Base-by-base conservation (phyloP, 1,140 invertebrate species). In the Sitophilus oryzae region DNA sequence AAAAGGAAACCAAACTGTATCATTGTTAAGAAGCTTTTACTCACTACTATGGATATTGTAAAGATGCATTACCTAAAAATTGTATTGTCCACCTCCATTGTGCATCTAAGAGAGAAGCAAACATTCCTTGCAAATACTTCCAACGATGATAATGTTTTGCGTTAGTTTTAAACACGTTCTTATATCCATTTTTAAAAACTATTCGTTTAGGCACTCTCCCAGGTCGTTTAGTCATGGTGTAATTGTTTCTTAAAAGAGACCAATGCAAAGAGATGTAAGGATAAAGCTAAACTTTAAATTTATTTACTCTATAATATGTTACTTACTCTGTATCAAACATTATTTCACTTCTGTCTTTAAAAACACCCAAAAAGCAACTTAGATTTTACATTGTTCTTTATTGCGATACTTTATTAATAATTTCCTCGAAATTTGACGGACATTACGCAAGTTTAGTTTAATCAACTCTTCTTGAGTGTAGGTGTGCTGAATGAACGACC, bases 11-110 rank as follows among this genome's bases (percentile, higher is more conserved):
- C n/a, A n/a, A n/a, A n/a, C n/a, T n/a, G n/a, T n/a, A n/a, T n/a
- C n/a, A n/a, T n/a, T n/a, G n/a, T n/a, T n/a, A n/a, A n/a, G n/a
- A n/a, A n/a, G n/a, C n/a, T n/a, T n/a, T n/a, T n/a, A n/a, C n/a
- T n/a, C n/a, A n/a, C n/a, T n/a, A n/a, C n/a, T n/a, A n/a, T n/a
- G n/a, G n/a, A n/a, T n/a, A 11, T 5, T 30, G 5, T 30, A 30
- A 30, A 11, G 25, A 30, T 30, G 25, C 11, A 30, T 34, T 49
- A 54, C 52, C 52, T 35, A 57, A 14, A 47, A 57, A 57, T 34
- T 46, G 41, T n/a, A 98, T 72, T 0, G 93, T 96, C 89, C 93
- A 98, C 11, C 93, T 82, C 67, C 95, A 98, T 72, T 95, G 88
- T 8, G 84, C 84, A 65, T 93, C 90, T 21, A 92, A 86, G 30